These are phyloP conservation scores for Arvicanthis niloticus DNA, from an alignment of 2,113 vertebrate genomes.

Conservation along the genomic window DNA sequence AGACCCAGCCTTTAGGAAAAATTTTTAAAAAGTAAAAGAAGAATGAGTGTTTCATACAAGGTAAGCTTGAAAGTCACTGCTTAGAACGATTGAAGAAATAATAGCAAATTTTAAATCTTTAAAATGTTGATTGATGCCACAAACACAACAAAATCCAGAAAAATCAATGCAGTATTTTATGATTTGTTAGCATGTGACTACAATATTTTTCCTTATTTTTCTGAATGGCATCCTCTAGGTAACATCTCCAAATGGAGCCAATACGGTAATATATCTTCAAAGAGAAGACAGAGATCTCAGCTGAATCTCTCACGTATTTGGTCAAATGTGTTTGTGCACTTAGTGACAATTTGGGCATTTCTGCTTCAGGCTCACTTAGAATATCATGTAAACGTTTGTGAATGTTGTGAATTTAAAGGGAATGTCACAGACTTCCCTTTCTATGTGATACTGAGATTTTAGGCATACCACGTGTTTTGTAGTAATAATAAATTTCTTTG, in stretches of 20 bases:
- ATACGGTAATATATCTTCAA: background rate
- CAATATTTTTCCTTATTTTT: conserved; percentile 16
- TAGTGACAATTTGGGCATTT: background rate
- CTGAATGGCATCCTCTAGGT: background rate
- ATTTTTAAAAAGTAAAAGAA: conserved; percentile 38
- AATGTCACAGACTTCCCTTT: conserved; percentile 14
- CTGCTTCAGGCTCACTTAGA: conserved; percentile 22
- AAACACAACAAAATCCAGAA: conserved; percentile 27
- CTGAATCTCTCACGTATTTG: background rate
- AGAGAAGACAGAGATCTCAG: background rate
- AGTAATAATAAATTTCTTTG: conserved; percentile 13
- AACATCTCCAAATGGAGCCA: background rate
- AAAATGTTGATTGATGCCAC: background rate
- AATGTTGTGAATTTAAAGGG: background rate
- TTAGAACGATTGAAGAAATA: conserved; percentile 33
- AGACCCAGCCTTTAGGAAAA: background rate
- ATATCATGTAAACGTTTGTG: background rate
- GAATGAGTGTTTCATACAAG: background rate
- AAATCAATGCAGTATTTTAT: background rate
- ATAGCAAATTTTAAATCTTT: conserved; percentile 44
- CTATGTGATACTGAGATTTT: background rate
- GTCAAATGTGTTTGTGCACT: background rate
- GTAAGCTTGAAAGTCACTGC: conserved; percentile 27
- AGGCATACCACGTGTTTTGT: background rate
- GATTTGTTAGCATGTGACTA: background rate